phyloP scores from a whole-genome alignment of 2,113 vertebrate species.

The Halcyon senegalensis region DNA sequence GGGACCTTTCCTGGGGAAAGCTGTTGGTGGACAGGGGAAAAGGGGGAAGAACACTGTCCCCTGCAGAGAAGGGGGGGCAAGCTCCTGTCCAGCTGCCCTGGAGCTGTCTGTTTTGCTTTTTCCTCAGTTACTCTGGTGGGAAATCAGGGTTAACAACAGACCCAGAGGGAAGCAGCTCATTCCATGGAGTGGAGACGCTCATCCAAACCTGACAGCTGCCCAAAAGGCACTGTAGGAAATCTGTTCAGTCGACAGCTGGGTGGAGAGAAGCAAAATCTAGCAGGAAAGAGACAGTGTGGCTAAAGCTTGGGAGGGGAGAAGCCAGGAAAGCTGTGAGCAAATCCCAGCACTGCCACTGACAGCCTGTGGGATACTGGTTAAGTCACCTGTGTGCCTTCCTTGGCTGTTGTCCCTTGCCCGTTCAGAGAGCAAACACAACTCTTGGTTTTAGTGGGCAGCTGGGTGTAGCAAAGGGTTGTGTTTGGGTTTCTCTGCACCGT shows the following conservation, averaged over 20 bases:
- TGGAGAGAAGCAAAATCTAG: neutral
- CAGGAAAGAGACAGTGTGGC: neutral
- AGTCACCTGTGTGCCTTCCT: neutral
- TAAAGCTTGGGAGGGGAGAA: neutral
- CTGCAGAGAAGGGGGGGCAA: neutral
- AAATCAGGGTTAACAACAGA: conserved; percentile 45
- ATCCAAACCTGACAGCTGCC: conserved; percentile 54
- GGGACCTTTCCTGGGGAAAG: neutral
- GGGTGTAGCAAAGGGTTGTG: neutral
- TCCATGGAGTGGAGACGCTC: conserved; percentile 13
- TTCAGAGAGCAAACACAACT: neutral
- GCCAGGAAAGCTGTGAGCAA: neutral
- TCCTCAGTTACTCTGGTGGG: conserved; percentile 5
- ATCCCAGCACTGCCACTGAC: neutral
- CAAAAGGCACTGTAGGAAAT: conserved; percentile 5
- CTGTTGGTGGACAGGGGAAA: neutral
- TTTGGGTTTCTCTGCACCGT: neutral
- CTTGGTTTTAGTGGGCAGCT: neutral
- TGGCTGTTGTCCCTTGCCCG: neutral
- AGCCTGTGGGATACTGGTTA: neutral
- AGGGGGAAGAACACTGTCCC: neutral
- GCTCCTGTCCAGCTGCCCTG: neutral
- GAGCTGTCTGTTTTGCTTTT: neutral
- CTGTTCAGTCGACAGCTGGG: neutral
- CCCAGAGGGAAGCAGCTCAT: neutral